These are phyloP conservation scores for Agonopterix alstromeriana DNA, from an alignment of 2,888 invertebrate species.

Conservation along the genomic window DNA sequence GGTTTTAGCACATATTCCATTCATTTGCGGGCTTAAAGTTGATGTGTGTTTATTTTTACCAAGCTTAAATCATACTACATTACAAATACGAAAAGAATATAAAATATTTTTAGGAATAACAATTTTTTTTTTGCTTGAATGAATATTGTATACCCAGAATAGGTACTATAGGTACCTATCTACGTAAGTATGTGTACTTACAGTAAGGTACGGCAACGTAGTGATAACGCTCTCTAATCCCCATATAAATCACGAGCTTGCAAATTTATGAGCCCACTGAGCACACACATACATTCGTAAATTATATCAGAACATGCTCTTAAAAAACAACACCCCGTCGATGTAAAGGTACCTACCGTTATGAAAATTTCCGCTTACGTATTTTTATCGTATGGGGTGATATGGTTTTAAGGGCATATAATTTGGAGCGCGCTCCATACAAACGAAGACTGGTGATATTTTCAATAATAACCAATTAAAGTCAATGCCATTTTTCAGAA, in stretches of 20 bases:
- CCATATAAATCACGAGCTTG: slow-evolving; percentile 59
- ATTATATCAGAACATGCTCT: slow-evolving; percentile 33
- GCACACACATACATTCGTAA: slow-evolving; percentile 54
- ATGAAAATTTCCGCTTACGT: background rate
- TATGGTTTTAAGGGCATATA: too few species aligned
- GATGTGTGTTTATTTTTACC: too few species aligned
- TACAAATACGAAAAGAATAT: too few species aligned
- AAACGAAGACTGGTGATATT: too few species aligned
- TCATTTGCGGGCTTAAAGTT: background rate
- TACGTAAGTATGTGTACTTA: background rate
- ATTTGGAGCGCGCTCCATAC: too few species aligned
- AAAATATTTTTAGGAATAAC: too few species aligned
- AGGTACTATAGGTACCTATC: background rate
- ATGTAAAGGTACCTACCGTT: too few species aligned
- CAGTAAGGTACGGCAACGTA: slow-evolving; percentile 22
- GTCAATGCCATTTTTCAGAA: too few species aligned
- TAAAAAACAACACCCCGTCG: slow-evolving; percentile 26
- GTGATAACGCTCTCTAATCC: slow-evolving; percentile 62
- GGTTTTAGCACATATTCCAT: slow-evolving; percentile 18
- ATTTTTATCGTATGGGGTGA: background rate
- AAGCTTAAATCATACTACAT: too few species aligned
- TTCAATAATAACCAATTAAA: too few species aligned
- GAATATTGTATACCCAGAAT: background rate
- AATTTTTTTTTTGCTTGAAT: background rate
- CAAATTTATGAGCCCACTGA: slow-evolving; percentile 63